Base-by-base conservation (phyloP, 2,888 invertebrate species). In the Diplazon laetatorius region DNA sequence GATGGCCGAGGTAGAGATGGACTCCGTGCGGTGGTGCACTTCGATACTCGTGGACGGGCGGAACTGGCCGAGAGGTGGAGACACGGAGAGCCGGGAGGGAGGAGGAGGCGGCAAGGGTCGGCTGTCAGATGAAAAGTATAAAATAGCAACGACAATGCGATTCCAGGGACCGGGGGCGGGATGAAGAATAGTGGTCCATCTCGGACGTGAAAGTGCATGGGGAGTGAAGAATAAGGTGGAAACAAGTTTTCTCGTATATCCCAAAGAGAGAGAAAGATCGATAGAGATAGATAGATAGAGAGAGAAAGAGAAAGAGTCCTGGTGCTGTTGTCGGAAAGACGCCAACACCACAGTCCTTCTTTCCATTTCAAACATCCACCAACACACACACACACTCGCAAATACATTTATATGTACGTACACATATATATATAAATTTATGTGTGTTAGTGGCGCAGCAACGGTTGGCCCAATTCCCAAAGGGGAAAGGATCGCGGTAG, bases 381-480 rank as follows among this genome's bases (percentile, higher is more conserved):
- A 14, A 44, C 44, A 16, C 30, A 59, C 35, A 37, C 12, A n/a
- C 18, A 37, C 16, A 10, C 37, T 35, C 18, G 10, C 1, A 59
- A 16, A 37, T 39, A 14, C 20, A 10, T 20, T 39, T 35, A 14
- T 14, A 16, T 37, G 16, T 55, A 12, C 55, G 22, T 20, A 44
- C 60, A 10, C 20, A 42, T n/a, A 20, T n/a, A 60, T 35, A 2
- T 60, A 42, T 12, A 42, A 20, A n/a, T 55, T 14, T 22, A 46
- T 69, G 25, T 46, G 48, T 42, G 60, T 68, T 35, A 46, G 72
- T 37, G 59, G 57, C 70, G 73, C 59, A 52, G 50, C 59, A 78
- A 57, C 62, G 68, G 44, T 42, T 78, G 78, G 73, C 50, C 69
- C 74, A 65, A 70, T 74, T 78, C 69, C 69, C 69, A 44, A 78